Evolutionary conservation across 2,888 invertebrate genomes (phyloP).

Genomic region (Perizoma flavofasciatum): DNA sequence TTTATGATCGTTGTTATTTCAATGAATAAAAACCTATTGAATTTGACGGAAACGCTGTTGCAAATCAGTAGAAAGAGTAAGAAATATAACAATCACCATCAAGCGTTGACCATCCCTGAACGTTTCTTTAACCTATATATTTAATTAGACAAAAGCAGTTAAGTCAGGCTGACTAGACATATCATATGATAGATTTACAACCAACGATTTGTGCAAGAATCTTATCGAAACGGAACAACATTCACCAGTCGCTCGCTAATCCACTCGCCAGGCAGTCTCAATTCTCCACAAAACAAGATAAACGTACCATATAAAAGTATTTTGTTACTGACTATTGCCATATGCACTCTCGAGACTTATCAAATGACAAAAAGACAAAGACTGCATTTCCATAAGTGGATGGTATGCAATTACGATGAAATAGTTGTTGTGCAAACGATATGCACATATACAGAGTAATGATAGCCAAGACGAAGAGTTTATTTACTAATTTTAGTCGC

Average conservation of each 20-base stretch:
- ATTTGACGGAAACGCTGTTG: too few relatives aligned
- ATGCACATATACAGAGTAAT: slow-evolving; percentile 15
- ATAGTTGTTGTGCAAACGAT: slow-evolving; percentile 20
- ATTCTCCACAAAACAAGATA: slow-evolving; percentile 17
- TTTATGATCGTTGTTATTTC: too few relatives aligned
- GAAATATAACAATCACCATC: too few relatives aligned
- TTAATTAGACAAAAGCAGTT: too few relatives aligned
- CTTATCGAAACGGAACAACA: slow-evolving; percentile 15
- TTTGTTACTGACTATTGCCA: slow-evolving; percentile 1
- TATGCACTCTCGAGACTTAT: background rate
- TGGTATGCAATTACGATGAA: slow-evolving; percentile 20
- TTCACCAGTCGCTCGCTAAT: slow-evolving; percentile 9
- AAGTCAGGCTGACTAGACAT: too few relatives aligned
- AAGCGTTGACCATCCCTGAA: too few relatives aligned
- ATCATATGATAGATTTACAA: too few relatives aligned
- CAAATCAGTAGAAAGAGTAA: too few relatives aligned
- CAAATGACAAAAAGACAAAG: slow-evolving; percentile 10
- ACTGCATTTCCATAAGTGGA: slow-evolving; percentile 21
- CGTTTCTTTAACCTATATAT: too few relatives aligned
- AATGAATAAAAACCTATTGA: too few relatives aligned
- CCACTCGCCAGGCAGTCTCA: slow-evolving; percentile 6
- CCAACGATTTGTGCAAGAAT: background rate
- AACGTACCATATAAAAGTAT: slow-evolving; percentile 4
- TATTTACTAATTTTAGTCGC: too few relatives aligned
- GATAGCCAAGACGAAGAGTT: background rate